Conservation (phyloP, 2,888 invertebrate species). For the Palloptera scutellata region DNA sequence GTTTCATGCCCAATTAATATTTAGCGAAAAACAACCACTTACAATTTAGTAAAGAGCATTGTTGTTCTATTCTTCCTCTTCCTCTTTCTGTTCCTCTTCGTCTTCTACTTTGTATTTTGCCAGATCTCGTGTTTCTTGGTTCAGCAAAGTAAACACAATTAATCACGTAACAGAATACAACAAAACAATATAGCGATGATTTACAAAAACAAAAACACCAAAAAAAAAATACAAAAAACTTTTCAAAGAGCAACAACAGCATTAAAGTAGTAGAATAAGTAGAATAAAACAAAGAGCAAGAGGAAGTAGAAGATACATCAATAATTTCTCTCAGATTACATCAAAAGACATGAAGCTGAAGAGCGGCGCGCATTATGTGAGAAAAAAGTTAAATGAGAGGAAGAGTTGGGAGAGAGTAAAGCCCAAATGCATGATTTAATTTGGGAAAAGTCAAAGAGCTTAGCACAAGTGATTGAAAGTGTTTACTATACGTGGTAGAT, state of each 20-base stretch:
- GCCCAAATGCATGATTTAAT: too few species aligned
- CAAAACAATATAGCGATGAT: slow-evolving; percentile 33
- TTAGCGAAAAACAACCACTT: neutral
- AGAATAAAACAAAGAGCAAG: slow-evolving; percentile 17
- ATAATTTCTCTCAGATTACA: slow-evolving; percentile 4
- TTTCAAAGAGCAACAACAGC: neutral
- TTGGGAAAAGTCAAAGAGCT: too few species aligned
- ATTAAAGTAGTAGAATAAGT: neutral
- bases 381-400: too few species aligned
- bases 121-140: too few species aligned
- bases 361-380: too few species aligned
- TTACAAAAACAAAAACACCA: slow-evolving; percentile 25
- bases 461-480: too few species aligned
- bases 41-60: too few species aligned
- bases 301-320: neutral
- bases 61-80: too few species aligned
- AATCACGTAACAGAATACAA: slow-evolving; percentile 45
- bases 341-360: neutral
- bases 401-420: too few species aligned
- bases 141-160: slow-evolving; percentile 37
- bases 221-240: neutral
- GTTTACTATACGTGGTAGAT: too few species aligned
- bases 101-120: too few species aligned
- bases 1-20: slow-evolving; percentile 29
- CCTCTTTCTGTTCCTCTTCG: too few species aligned